These are phyloP conservation scores for Peucedramus taeniatus DNA, from an alignment of 2,113 vertebrate genomes.

Conservation along the genomic window DNA sequence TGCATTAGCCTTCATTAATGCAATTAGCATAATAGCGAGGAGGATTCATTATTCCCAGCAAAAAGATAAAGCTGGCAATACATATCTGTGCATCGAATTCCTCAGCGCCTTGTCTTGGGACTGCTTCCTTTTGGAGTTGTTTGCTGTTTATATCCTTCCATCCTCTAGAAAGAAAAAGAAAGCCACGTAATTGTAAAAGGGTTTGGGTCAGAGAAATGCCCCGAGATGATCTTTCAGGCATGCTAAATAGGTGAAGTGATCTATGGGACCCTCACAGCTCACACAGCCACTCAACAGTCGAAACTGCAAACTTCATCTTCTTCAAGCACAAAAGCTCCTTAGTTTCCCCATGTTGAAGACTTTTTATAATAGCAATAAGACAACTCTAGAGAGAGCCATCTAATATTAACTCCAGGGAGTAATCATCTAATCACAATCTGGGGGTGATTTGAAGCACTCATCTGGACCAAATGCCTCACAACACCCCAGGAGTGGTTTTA, in stretches of 20 bases:
- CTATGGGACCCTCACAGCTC: neutral
- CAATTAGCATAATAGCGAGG: neutral
- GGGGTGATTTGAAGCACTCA: constrained; percentile 69
- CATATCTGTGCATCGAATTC: neutral
- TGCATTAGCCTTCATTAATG: constrained; percentile 46
- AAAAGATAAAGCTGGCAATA: constrained; percentile 23
- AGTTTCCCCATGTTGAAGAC: constrained; percentile 37
- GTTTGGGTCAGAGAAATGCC: constrained; percentile 16
- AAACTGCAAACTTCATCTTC: constrained; percentile 20
- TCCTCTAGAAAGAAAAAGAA: neutral
- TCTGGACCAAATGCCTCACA: constrained; percentile 65
- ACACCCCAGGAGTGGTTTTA: constrained; percentile 67
- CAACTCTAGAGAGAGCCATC: constrained; percentile 52
- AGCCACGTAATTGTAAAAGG: constrained; percentile 24
- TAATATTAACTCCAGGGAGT: constrained; percentile 62
- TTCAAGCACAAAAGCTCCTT: constrained; percentile 12
- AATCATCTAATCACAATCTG: constrained; percentile 66
- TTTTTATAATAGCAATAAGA: constrained; percentile 62
- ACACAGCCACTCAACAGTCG: neutral
- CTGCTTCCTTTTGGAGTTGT: constrained; percentile 12
- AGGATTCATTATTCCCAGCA: constrained; percentile 11
- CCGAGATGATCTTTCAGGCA: neutral
- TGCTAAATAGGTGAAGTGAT: constrained; percentile 44
- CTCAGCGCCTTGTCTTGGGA: neutral
- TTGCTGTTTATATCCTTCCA: constrained; percentile 7